Evolutionary conservation across 2,797 vertebrate species (phyloP), one percentile per base, ranked within the genome.

Genomic region (Amblyraja radiata): DNA sequence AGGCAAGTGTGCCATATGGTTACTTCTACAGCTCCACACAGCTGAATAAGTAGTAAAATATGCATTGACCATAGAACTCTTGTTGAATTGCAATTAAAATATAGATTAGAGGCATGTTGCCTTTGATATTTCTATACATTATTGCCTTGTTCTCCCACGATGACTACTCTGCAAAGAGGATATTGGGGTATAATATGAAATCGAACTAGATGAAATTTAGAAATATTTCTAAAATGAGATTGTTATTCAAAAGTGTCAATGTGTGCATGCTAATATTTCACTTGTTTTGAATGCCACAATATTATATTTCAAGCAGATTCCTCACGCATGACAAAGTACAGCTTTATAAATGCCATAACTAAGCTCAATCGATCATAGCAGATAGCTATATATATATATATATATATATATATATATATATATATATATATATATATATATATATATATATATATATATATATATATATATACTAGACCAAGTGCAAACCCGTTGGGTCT

Each of bases 371-470:
- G 73, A 73, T 46, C 46, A 2, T 2, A 21, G 5, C 18, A 74
- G 71, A 84, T 63, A 8, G 90, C 93, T 94, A 13, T 9, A 74
- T 21, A 74, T 54, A 54, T 54, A 74, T 54, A 54, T 54, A 74
- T 54, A 54, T 54, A 74, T 54, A 54, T 54, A 74, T 54, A 54
- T 54, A 74, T 54, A 54, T 54, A 74, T 54, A 54, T 54, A 74
- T 54, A 54, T 54, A 74, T 54, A 54, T 54, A 74, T 54, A 54
- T 54, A 74, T 54, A 54, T 54, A 74, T 54, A 54, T 54, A 74
- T 54, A 54, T 54, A 74, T 54, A 54, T 54, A 74, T 54, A 54
- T 54, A 74, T 54, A 54, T 54, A 74, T 54, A 54, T 54, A 74
- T 54, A 54, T 54, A 74, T 54, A 54, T 54, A 74, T 54, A 54